Evolutionary conservation across 1,140 invertebrate genomes (phyloP), one percentile per base, ranked within the genome.

Genomic region (Platyscapa corneri): DNA sequence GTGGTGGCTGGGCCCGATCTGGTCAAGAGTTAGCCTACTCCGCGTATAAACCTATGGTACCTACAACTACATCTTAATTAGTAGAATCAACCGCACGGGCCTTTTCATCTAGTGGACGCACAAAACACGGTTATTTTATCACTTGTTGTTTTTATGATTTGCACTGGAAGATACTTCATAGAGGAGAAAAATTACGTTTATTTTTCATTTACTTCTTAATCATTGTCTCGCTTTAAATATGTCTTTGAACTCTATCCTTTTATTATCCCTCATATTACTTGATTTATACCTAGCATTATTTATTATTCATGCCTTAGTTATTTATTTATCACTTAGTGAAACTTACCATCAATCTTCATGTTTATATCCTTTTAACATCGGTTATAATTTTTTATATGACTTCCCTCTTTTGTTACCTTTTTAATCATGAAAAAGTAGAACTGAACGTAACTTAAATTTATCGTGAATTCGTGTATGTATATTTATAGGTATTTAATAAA

Each of bases 1-100:
- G 95, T 64, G 92, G 92, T 65, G 93, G 93, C 79, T 93, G 92
- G 93, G 92, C 91, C 86, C 91, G 93, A 89, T 92, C 92, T 82
- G 90, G 90, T 70, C 92, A 93, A 65, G 93, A 93, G 77, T 89
- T 93, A 74, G 92, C 92, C 65, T 93, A 93, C 85, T 90, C 92
- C 20, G 92, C 92, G 77, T 93, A 93, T 88, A 93, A 93, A 83
- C 92, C 92, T 32, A 83, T 89, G 56, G 87, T 32, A 2, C 74
- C 85, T 16, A 32, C 70, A 18, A 0, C 80, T 12, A 18, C 85
- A 27, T 83, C 82, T 20, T 83, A 65, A 74, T n/a, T 27, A 23
- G 23, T 14, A 2, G 37, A 23, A 42, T 39, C 23, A 37, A 18
- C 42, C 23, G 75, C 65, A 42, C 67, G 23, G 23, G 32, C 72